Conservation (phyloP, 1,140 invertebrate species). For the Harpegnathos saltator region DNA sequence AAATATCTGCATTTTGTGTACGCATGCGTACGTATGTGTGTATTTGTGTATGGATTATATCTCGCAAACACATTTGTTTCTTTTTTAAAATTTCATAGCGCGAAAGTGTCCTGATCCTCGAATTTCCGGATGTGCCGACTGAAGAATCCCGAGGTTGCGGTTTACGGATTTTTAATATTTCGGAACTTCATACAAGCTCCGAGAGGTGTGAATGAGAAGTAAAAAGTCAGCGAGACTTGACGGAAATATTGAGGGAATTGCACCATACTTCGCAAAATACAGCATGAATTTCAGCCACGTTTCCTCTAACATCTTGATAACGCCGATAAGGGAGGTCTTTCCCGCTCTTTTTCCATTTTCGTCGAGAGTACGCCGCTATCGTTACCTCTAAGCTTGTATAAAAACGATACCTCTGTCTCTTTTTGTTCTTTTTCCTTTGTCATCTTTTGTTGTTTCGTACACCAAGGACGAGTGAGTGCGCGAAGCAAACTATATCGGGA, state of each 20-base stretch:
- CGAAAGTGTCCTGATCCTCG: too few relatives aligned
- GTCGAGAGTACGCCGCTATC: slow-evolving; percentile 49
- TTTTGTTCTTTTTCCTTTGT: slow-evolving; percentile 47
- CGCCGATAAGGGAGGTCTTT: slow-evolving; percentile 18
- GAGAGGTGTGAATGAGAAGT: background rate
- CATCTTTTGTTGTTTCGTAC: slow-evolving; percentile 65
- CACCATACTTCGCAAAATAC: background rate
- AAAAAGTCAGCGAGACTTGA: background rate
- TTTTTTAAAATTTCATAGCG: too few relatives aligned
- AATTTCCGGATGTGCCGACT: too few relatives aligned
- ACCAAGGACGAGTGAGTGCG: slow-evolving; percentile 74
- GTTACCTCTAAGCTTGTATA: slow-evolving; percentile 74
- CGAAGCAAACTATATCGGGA: slow-evolving; percentile 79
- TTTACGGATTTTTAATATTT: too few relatives aligned
- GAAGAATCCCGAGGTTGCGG: too few relatives aligned
- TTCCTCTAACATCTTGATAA: slow-evolving; percentile 10
- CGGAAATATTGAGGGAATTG: slow-evolving; percentile 2
- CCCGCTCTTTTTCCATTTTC: slow-evolving; percentile 39
- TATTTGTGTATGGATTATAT: too few relatives aligned
- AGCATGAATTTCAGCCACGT: background rate
- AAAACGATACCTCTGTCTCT: slow-evolving; percentile 69
- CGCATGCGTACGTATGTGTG: background rate
- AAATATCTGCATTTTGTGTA: background rate
- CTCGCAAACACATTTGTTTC: too few relatives aligned
- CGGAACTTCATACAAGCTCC: background rate